Evolutionary conservation across 1,140 invertebrate species (phyloP).

Genomic region (Drosophila ercepeae): DNA sequence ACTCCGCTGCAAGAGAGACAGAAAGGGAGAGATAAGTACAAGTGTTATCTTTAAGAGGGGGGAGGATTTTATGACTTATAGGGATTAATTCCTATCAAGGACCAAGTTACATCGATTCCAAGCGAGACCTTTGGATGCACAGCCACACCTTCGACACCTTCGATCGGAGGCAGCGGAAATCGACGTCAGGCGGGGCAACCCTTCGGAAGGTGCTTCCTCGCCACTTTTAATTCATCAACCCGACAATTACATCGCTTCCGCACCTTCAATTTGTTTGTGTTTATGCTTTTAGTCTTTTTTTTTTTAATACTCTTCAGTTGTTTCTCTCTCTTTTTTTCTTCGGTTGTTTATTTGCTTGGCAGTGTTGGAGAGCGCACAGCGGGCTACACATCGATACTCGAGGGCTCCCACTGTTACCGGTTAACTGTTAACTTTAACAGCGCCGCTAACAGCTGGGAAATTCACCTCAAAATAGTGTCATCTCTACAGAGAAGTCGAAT

Average conservation of each 20-base stretch:
- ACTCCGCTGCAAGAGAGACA: conserved; percentile 86
- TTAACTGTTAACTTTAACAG: conserved; percentile 38
- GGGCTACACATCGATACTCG: conserved; percentile 29
- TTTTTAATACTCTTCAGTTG: conserved; percentile 46
- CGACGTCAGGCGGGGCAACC: neutral
- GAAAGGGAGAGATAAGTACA: neutral
- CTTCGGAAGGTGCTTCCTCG: neutral
- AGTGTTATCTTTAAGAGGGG: neutral
- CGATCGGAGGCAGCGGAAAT: conserved; percentile 7
- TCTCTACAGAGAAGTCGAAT: neutral
- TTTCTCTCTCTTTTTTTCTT: conserved; percentile 30
- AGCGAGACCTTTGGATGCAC: neutral
- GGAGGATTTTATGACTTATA: neutral
- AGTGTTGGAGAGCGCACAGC: conserved; percentile 28
- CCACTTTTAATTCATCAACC: conserved; percentile 36
- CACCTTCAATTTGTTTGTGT: conserved; percentile 41
- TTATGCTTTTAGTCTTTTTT: conserved; percentile 43
- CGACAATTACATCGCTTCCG: conserved; percentile 20
- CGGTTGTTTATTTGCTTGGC: conserved; percentile 55
- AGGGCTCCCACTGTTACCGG: conserved; percentile 17
- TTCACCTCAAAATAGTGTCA: conserved; percentile 37
- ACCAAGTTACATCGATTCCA: neutral
- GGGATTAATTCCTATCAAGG: neutral
- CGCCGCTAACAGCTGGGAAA: conserved; percentile 42
- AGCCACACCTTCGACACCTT: conserved; percentile 49